Conservation (phyloP, 2,797 vertebrate species). For the Rhodeus uyekii region DNA sequence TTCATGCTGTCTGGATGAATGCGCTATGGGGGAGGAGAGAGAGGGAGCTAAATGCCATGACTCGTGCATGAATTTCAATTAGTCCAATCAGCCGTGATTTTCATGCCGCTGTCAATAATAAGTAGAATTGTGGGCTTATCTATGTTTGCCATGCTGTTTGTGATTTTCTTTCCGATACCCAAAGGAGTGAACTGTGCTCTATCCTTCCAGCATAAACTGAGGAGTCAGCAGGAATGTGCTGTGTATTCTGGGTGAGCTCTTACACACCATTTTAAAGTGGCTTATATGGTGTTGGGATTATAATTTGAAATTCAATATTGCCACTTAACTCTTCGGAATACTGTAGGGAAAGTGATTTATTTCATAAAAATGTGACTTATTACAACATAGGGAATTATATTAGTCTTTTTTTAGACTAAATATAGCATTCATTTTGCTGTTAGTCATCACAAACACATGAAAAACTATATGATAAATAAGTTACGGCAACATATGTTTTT, state of each 20-base stretch:
- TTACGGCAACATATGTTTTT: too few species aligned
- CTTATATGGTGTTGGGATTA: slow-evolving; percentile 24
- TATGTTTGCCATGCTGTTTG: slow-evolving; percentile 57
- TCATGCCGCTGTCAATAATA: slow-evolving; percentile 51
- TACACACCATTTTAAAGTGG: slow-evolving; percentile 38
- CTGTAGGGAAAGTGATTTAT: neutral
- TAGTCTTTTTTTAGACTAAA: neutral
- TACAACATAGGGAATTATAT: neutral
- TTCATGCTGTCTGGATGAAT: slow-evolving; percentile 54
- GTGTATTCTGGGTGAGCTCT: slow-evolving; percentile 20
- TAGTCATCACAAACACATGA: neutral
- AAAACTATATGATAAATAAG: too few species aligned
- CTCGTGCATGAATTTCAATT: slow-evolving; percentile 59
- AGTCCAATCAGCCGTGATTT: slow-evolving; percentile 57
- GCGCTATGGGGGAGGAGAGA: slow-evolving; percentile 43
- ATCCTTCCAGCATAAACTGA: slow-evolving; percentile 47
- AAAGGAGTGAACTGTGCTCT: slow-evolving; percentile 41
- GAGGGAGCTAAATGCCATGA: slow-evolving; percentile 68
- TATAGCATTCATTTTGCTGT: slow-evolving; percentile 8
- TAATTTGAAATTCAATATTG: slow-evolving; percentile 41
- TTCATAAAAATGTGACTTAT: slow-evolving; percentile 15
- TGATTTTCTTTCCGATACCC: slow-evolving; percentile 57
- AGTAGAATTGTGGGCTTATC: slow-evolving; percentile 58
- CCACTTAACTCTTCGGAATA: slow-evolving; percentile 22
- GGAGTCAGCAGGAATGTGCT: slow-evolving; percentile 49